Evolutionary conservation across 1,140 invertebrate genomes (phyloP), one percentile per base, ranked within the genome.

Genomic region (Cephus cinctus): DNA sequence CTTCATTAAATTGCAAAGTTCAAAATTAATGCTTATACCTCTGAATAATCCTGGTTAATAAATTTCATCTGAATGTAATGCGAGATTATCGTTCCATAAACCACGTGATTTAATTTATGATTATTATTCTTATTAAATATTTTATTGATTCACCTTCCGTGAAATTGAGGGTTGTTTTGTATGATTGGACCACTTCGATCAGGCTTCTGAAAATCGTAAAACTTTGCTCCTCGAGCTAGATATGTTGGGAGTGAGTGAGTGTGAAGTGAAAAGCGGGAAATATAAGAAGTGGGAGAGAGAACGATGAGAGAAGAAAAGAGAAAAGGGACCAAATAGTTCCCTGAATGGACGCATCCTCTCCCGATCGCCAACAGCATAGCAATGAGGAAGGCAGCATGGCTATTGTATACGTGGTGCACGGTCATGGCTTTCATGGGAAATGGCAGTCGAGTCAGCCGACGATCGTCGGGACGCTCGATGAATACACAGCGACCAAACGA

Each of bases 321-420:
- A 14, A 40, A 19, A 16, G 19, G 48, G 40, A 56, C 30, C 43
- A 49, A 63, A 61, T 47, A 54, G 49, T 63, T 60, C 52, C 43
- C 50, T 54, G 55, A 64, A 63, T 51, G 57, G 40, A 39, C 46
- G 50, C 52, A 62, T 63, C 55, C 54, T 47, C 59, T 43, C 48
- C 39, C 49, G 43, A 58, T 57, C 63, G 63, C 57, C 47, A 39
- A 25, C 46, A 59, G 62, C 57, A 65, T 66, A 45, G 42, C 50
- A 62, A 66, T 62, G 59, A 62, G 39, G 43, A 47, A 20, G 32
- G 21, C 27, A 14, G 14, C 40, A 15, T 42, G 25, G 27, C 5
- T 49, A 5, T 5, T 5, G 22, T 22, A 31, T 16, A 30, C 31
- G 16, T 38, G 35, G 25, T 21, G 21, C 36, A 16, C 35, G 21